A percentile compares a stretch with the other conserved stretches of the same genome.
phyloP scores from a whole-genome alignment of 2,888 invertebrate species.

The Orthonevra nobilis region DNA sequence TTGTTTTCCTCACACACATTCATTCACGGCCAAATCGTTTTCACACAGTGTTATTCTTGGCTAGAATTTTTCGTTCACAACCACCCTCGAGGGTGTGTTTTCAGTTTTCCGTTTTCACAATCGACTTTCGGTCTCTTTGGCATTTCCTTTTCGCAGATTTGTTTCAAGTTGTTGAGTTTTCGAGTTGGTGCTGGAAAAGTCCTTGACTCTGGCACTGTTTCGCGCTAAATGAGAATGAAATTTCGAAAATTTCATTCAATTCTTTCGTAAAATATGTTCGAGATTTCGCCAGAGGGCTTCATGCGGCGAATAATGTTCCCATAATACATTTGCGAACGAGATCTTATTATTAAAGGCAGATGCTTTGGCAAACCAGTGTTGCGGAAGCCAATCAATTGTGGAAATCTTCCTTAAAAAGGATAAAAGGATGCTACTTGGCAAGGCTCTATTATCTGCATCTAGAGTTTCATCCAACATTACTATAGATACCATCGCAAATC shows the following conservation, averaged over 20 bases:
- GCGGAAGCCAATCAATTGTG: conserved; percentile 66
- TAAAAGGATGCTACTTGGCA: conserved; percentile 58
- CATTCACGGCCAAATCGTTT: conserved; percentile 49
- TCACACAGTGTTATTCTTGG: conserved; percentile 69
- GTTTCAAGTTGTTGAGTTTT: conserved; percentile 74
- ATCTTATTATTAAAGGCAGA: conserved; percentile 54
- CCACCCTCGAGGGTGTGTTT: conserved; percentile 44
- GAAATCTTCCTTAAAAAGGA: conserved; percentile 54
- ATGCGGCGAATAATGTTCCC: conserved; percentile 60
- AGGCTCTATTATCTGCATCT: conserved; percentile 42
- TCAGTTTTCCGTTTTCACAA: conserved; percentile 9
- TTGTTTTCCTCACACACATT: conserved; percentile 75
- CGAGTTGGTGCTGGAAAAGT: conserved; percentile 72
- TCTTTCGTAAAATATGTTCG: conserved; percentile 25
- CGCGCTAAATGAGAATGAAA: conserved; percentile 40
- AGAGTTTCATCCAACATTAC: conserved; percentile 54
- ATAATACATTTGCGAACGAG: conserved; percentile 31
- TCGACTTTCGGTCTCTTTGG: conserved; percentile 43
- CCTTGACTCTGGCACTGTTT: conserved; percentile 60
- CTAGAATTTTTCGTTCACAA: conserved; percentile 27
- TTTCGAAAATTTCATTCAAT: conserved; percentile 29
- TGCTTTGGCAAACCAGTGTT: conserved; percentile 54
- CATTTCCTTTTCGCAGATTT: conserved; percentile 60
- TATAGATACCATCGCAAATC: conserved; percentile 51
- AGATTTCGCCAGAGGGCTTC: too few relatives aligned